Evolutionary conservation across 2,113 vertebrate genomes (phyloP), one percentile per base, ranked within the genome.

Genomic region (Pteropus alecto): DNA sequence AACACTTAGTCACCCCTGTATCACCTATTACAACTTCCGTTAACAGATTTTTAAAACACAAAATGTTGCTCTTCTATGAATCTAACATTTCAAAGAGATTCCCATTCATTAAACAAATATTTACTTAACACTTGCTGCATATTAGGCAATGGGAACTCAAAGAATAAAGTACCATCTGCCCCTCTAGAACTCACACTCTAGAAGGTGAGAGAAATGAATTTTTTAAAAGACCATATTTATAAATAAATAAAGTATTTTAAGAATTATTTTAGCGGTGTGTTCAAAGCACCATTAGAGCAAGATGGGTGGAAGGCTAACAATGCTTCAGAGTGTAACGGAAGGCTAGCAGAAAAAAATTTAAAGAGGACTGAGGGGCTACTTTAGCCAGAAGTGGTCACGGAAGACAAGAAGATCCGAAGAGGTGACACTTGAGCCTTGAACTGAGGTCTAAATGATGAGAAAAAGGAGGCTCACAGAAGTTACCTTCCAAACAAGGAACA

Each of bases 11-110:
- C 7, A 93, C 16, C 61, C 41, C 21, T 87, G 8, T 60, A 38
- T 79, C n/a, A 86, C 54, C 61, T 87, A 65, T 63, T 28, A 26
- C 38, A 90, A 82, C 3, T 70, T 71, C 38, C 33, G 68, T n/a
- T 70, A 94, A 73, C 13, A 78, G 5, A 93, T 58, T 63, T 54
- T 30, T 12, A 63, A 81, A 78, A 65, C 13, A 84, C 84, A 87
- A 33, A 30, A 90, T 35, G 3, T 65, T 87, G 21, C 41, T 92
- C 35, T 90, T 91, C 24, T 79, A 68, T 83, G 30, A 94, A 19
- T 46, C n/a, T 41, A 97, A 76, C 60, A 96, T 93, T 96, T 92
- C 70, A 91, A 88, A 95, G 65, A 76, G 24, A 88, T 85, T 93
- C 78, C 54, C 38, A 76, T 56, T 81, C 77, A 91, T 84, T 91